A percentile compares a stretch with the other conserved stretches of the same genome.
Evolutionary conservation across 1,140 invertebrate species (phyloP).

Genomic region (Melanaphis sacchari): DNA sequence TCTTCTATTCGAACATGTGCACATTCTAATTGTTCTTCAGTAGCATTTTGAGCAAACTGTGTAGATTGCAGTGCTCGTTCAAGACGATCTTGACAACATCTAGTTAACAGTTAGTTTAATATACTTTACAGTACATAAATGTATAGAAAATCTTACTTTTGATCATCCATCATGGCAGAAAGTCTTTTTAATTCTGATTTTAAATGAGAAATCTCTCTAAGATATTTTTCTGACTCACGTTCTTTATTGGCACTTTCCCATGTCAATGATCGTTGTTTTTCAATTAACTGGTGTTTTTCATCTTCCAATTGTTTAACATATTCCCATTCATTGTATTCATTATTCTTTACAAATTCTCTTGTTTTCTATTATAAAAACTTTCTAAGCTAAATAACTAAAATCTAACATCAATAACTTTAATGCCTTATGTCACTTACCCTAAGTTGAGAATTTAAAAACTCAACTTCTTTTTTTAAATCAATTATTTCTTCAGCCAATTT

Average conservation of each 20-base stretch:
- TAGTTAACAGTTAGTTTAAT: background rate
- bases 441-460: constrained; percentile 37
- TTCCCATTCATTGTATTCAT: constrained; percentile 44
- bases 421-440: background rate
- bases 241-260: constrained; percentile 47
- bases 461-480: constrained; percentile 48
- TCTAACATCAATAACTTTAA: background rate
- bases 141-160: constrained; percentile 36
- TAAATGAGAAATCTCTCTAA: background rate
- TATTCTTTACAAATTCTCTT: constrained; percentile 37
- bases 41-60: constrained; percentile 50
- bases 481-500: constrained; percentile 30
- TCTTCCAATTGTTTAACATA: constrained; percentile 49
- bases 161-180: constrained; percentile 31
- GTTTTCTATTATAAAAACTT: constrained; percentile 9
- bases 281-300: constrained; percentile 37
- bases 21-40: constrained; percentile 54
- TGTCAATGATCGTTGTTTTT: constrained; percentile 44
- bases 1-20: constrained; percentile 47
- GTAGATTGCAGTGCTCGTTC: constrained; percentile 45
- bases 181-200: constrained; percentile 44
- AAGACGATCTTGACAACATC: constrained; percentile 31
- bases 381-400: too few species aligned
- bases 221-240: constrained; percentile 31
- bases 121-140: background rate